Evolutionary conservation across 1,140 invertebrate genomes (phyloP), one percentile per base, ranked within the genome.

Genomic region (Drosophila nigrodunni): DNA sequence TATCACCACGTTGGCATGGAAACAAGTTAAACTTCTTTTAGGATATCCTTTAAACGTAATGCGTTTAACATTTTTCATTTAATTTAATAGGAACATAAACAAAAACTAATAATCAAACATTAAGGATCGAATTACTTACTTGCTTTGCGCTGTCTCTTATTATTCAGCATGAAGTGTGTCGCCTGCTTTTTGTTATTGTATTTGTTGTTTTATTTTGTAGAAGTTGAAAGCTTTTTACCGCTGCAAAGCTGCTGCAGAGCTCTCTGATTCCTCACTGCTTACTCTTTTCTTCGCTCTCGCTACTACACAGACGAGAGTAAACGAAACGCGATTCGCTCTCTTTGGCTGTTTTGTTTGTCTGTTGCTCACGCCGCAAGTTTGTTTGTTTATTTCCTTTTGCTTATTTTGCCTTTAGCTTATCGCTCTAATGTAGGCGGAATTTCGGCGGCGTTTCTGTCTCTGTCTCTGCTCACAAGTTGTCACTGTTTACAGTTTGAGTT

Each of bases 91-190:
- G 25, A 30, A 55, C 13, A 13, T 13, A 52, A n/a, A 55, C 30
- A n/a, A 46, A 34, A 7, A 37, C 18, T 3, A 30, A 2, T 2
- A 30, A 44, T 10, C 9, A 41, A 41, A 37, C 35, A 67, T 5
- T 30, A 30, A 87, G 87, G 83, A 88, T 87, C 83, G 88, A 87
- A 82, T 83, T 66, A 87, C 83, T 88, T 89, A 88, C 83, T 88
- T 88, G 69, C 78, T 88, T 78, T 88, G 70, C 47, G 80, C 70
- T 89, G 80, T 77, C 74, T 80, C 80, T 78, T 88, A 73, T 74
- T 80, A 62, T 80, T 80, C 80, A 77, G 83, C 83, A 86, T 87
- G 74, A 83, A 80, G 83, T 78, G 62, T 68, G 82, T 55, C 61
- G 78, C 35, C 69, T 41, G 15, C 54, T 76, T 46, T 18, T 59